A percentile compares a stretch with the other conserved stretches of the same genome.
Conservation (phyloP, 2,113 vertebrate genomes). For the Hippocampus zosterae region DNA sequence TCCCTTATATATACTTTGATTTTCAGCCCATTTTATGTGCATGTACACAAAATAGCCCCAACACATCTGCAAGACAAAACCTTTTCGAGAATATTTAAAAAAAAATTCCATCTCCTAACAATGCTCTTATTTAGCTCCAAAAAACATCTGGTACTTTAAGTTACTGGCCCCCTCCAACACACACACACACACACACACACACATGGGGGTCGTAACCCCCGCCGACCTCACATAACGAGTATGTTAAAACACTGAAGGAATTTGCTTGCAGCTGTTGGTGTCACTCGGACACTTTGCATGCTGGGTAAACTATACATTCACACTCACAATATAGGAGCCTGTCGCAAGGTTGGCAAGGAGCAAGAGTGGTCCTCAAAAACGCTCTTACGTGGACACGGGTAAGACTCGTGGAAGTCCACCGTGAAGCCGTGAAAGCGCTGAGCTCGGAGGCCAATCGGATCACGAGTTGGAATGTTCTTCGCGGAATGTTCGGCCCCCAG, state of each 20-base stretch:
- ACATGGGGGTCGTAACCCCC: background rate
- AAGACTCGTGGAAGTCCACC: background rate
- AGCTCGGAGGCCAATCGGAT: background rate
- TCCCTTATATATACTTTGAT: no score
- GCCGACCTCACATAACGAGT: background rate
- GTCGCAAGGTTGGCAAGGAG: background rate
- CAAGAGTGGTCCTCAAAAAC: background rate
- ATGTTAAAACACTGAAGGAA: background rate
- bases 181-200: background rate
- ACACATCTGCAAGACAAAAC: no score
- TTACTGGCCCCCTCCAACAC: background rate
- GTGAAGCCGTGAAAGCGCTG: background rate
- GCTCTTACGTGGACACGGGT: background rate
- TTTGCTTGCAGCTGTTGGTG: conserved; percentile 9
- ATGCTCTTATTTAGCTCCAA: background rate
- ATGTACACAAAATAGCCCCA: no score
- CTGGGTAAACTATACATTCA: background rate
- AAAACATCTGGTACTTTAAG: conserved; percentile 4
- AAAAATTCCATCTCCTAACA: background rate
- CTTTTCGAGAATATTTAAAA: no score
- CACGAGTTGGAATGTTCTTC: background rate
- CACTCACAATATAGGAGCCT: background rate
- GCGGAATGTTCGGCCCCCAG: background rate
- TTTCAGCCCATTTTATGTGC: no score
- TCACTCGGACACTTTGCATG: background rate